Base-by-base conservation (phyloP, 2,888 invertebrate genomes). In the Lycia hirtaria region DNA sequence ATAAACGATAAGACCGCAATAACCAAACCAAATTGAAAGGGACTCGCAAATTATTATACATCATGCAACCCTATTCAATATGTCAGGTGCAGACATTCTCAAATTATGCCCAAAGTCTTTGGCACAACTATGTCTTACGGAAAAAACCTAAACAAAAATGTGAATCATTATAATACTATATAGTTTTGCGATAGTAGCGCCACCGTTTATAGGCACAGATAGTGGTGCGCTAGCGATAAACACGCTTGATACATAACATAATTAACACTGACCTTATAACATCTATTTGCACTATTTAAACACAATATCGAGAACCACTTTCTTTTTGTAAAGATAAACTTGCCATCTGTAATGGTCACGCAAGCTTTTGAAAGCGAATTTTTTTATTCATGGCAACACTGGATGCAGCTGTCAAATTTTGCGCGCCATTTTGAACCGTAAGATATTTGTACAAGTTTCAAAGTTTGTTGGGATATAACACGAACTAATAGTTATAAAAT, bases 271-370 rank as follows among this genome's bases (percentile, higher is more conserved):
- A 67, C 67, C 67, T 67, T 64, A 62, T 54, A 62, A 55, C 61
- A 56, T 57, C 59, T 51, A 63, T 58, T 57, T 60, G 51, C 51
- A 58, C 67, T 63, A 63, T 63, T 62, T 54, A 35, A 56, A 53
- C 33, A 65, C 65, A 65, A 55, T 62, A 57, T 43, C 12, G 12
- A 41, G 41, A 10, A 15, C 4, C 10, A 68, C 71, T 72, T 75
- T 76, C 69, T 70, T 73, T 69, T 74, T 44, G 70, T 67, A 65
- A 68, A 67, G 71, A 71, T 71, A 74, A 48, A n/a, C 26, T 24
- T 44, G 65, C 70, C 77, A 77, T 72, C 77, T 77, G 77, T 75
- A 56, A 14, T 15, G 61, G 73, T 75, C 77, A 77, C 75, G 77
- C 77, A 62, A 76, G 32, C 54, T 61, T 56, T 72, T 69, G 62